Evolutionary conservation across 1,140 invertebrate species (phyloP), one percentile per base, ranked within the genome.

Genomic region (Ips typographus): DNA sequence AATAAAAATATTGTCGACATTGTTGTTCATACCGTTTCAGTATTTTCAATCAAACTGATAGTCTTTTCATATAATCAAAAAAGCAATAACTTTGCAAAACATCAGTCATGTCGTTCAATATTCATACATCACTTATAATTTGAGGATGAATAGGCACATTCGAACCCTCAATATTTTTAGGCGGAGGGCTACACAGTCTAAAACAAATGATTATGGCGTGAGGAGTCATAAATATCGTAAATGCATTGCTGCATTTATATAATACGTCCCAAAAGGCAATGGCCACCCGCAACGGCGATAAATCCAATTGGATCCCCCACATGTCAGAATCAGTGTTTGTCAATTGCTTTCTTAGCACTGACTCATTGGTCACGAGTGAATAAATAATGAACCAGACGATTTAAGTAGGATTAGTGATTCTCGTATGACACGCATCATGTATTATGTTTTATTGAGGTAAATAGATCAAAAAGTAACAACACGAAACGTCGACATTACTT

Each of bases 301-400:
- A 74, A 74, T 74, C 74, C 68, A 74, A 74, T 72, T 71, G 61
- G 69, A 61, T 69, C 71, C 66, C 74, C 71, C 67, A 65, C 71
- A 74, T 74, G 74, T 75, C 74, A 75, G 72, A 75, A 75, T 74
- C 74, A 75, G 52, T 75, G 73, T 75, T 75, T 74, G 74, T 75
- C 74, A 75, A 75, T 75, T 69, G 73, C 62, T 66, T 70, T 71
- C 71, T 75, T 75, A 75, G 61, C 71, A 74, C 74, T 75, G 74
- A 75, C 56, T 75, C 74, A 75, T 74, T 73, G 74, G 70, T 66
- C 71, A 66, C 41, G 70, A 64, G 44, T 49, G 3, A 3, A 3
- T 22, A 49, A 49, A 22, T 22, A 22, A 22, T 22, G 22, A 22
- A 22, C 22, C 22, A 22, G 22, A 22, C 22, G 22, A 22, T 22